These are phyloP conservation scores for Caenorhabditis drosophilae DNA, from an alignment of 2,888 invertebrate genomes.

Conservation along the genomic window DNA sequence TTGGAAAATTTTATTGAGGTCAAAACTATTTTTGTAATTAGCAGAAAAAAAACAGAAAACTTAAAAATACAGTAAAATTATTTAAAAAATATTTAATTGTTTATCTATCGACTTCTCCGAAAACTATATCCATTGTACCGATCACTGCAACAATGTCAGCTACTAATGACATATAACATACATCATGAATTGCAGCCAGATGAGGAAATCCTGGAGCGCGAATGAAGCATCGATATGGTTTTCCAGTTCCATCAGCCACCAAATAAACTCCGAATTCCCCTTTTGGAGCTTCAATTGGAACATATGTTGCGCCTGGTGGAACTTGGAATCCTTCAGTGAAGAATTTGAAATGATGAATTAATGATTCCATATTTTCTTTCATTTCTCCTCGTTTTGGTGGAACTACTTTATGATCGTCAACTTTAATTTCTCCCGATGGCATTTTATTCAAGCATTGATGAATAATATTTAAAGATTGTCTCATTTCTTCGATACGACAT, in stretches of 20 bases:
- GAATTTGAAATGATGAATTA: conserved; percentile 97
- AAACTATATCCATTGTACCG: conserved; percentile 76
- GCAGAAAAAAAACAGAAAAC: no score
- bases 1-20: no score
- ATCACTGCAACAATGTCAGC: conserved; percentile 98
- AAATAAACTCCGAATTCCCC: conserved; percentile 95
- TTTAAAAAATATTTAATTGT: not conserved
- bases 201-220: conserved; percentile 72
- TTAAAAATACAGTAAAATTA: not conserved
- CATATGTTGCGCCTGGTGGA: conserved; percentile 94
- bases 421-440: conserved; percentile 76
- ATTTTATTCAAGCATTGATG: conserved; percentile 96
- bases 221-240: conserved; percentile 81
- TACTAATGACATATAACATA: conserved; percentile 86
- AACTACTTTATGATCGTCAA: conserved; percentile 91
- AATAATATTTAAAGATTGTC: conserved; percentile 90
- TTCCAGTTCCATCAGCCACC: conserved; percentile 91
- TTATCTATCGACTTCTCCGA: conserved; percentile 73
- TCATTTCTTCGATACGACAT: conserved; percentile 78
- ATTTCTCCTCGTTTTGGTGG: conserved; percentile 90
- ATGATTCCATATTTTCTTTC: conserved; percentile 92
- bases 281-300: conserved; percentile 93
- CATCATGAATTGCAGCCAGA: conserved; percentile 82
- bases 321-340: conserved; percentile 96
- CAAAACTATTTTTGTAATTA: no score